Evolutionary conservation across 2,797 vertebrate species (phyloP), one percentile per base, ranked within the genome.

Genomic region (Mastacembelus armatus): DNA sequence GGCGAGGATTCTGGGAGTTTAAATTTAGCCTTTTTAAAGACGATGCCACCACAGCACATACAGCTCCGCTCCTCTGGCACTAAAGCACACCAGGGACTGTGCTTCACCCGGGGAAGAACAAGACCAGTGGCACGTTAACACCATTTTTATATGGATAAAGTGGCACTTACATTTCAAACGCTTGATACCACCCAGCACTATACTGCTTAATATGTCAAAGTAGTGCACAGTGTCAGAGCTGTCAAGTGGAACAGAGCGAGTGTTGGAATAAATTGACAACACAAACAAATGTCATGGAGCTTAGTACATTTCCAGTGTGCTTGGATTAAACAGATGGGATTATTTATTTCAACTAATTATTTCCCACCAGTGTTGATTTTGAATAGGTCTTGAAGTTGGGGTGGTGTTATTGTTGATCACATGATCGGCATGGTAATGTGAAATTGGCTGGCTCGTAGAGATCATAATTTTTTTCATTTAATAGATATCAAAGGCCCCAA

Each of bases 1-100:
- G 80, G 65, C 78, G 5, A 76, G 54, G 78, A 87, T 83, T 92
- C 83, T 80, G 60, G 76, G 79, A 89, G 91, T 88, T 91, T 94
- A 94, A 93, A 93, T 93, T 94, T 94, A 94, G 93, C 87, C 89
- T 89, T 90, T 92, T 93, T 92, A 92, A 92, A 93, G 91, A 88
- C 89, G 90, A 92, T 93, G 92, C 92, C 88, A 92, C 91, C 90
- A 90, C 90, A 85, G 85, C 86, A 84, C 85, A 86, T 87, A 88
- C 80, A 77, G 80, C 88, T 85, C 80, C 70, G 80, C 74, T 84
- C 66, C 76, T 69, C 85, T 91, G 92, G 85, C 91, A 89, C 78
- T 65, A 55, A 73, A 84, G 65, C 38, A 47, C 80, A 81, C 42
- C 78, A 52, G 71, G 67, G 75, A 48, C 66, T 76, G 72, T 50